These are phyloP conservation scores for Crossaster papposus DNA, from an alignment of 53 echinoderm and acorn worm species.

Conservation along the genomic window DNA sequence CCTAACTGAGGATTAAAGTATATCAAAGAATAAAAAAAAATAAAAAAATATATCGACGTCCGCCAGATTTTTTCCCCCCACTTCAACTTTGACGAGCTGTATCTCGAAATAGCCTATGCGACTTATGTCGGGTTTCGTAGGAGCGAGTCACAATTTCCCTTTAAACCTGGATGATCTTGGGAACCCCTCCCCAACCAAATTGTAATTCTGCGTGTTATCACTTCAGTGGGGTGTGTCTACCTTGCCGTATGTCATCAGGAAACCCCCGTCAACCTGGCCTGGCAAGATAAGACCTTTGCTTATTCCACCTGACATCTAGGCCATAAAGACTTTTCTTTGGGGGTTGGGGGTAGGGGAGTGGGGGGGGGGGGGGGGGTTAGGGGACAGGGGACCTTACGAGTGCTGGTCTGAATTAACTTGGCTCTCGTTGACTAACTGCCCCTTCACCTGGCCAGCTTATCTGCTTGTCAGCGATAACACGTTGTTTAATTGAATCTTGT, in stretches of 20 bases:
- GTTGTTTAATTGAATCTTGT: slow-evolving; percentile 55
- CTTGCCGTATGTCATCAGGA: slow-evolving; percentile 19
- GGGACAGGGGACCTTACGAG: neutral
- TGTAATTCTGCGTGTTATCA: neutral
- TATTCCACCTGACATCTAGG: slow-evolving; percentile 23
- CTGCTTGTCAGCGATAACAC: slow-evolving; percentile 19
- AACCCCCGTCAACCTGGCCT: slow-evolving; percentile 29
- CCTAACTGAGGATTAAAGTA: no score
- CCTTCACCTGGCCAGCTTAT: slow-evolving; percentile 30
- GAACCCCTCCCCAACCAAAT: slow-evolving; percentile 3
- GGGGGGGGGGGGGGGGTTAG: neutral
- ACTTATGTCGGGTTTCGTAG: no score
- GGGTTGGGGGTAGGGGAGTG: neutral
- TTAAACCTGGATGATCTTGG: neutral
- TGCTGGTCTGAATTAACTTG: neutral
- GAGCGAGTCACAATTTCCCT: neutral
- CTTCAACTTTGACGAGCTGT: no score
- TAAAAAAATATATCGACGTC: no score
- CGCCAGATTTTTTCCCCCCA: no score
- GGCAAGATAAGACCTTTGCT: neutral
- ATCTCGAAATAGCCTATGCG: no score
- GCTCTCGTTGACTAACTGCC: slow-evolving; percentile 1
- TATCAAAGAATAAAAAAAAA: no score
- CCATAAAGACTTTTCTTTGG: neutral
- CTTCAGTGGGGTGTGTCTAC: slow-evolving; percentile 25